Evolutionary conservation across 2,797 vertebrate genomes (phyloP), one percentile per base, ranked within the genome.

Genomic region (Hafferia zeledoni): DNA sequence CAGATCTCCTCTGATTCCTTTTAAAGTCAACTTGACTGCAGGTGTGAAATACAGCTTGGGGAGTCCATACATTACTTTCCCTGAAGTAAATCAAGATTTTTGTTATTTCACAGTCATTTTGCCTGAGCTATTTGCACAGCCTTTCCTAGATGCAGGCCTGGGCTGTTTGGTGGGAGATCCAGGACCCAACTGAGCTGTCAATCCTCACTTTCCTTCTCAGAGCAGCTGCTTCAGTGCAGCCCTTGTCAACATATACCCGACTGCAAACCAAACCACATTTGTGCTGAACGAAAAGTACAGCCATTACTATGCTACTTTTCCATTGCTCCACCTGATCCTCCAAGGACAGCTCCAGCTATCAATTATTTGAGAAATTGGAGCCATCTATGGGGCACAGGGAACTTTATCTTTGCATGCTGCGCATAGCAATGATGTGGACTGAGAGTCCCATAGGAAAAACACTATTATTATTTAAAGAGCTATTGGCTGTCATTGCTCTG

Each of bases 391-490:
- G 87, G 52, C 52, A 49, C 6, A 14, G 23, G 39, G 63, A 80
- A 13, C 35, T 95, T 94, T 83, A 93, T 92, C 92, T 95, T 93
- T 92, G 63, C 63, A 81, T 76, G 74, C 55, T 70, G 68, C 0
- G 5, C 57, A 63, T 79, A 80, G n/a, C 47, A 82, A 55, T 67
- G 50, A 87, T 79, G 46, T 39, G 60, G 93, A 79, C 82, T 2
- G 6, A 20, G 53, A 86, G 18, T 90, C 89, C 81, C 87, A 55
- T 68, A 59, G 91, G 87, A 95, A 81, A 93, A 82, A 33, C 27
- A 76, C 61, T 89, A 76, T 87, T 87, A 85, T 94, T 94, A 93
- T 96, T 97, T 95, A 80, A 95, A 93, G 53, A 96, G 81, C 79
- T 94, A 64, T 88, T 56, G 30, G 52, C 63, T 93, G 89, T 91